A percentile compares a stretch with the other conserved stretches of the same genome.
phyloP scores from a whole-genome alignment of 2,888 invertebrate species.

The Drosophila ezoana region DNA sequence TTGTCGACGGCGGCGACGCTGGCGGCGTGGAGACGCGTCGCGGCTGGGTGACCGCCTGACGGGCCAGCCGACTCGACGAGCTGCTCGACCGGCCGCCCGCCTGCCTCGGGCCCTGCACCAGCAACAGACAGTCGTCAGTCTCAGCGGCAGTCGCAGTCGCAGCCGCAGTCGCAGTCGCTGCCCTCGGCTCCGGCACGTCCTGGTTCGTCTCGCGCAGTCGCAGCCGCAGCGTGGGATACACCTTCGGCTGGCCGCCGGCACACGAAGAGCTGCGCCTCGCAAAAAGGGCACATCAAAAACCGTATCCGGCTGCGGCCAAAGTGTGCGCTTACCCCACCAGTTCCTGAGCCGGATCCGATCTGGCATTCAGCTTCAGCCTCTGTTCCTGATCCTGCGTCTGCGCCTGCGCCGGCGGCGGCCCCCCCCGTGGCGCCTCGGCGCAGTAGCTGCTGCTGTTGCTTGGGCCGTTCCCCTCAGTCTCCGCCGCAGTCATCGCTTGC shows the following conservation, averaged over 20 bases:
- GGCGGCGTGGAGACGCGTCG: constrained; percentile 8
- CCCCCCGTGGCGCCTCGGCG: too few relatives aligned
- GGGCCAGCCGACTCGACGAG: constrained; percentile 5
- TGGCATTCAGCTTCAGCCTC: not conserved
- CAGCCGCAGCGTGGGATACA: constrained; percentile 22
- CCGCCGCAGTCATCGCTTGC: constrained; percentile 21
- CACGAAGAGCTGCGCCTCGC: too few relatives aligned
- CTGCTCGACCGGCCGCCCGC: not conserved
- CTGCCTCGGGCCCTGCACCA: not conserved
- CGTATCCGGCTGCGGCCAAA: not conserved
- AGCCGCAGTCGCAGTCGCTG: not conserved
- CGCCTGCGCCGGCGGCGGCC: not conserved
- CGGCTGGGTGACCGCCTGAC: constrained; percentile 29
- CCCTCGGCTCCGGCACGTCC: not conserved
- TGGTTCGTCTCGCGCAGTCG: not conserved
- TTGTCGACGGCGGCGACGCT: not conserved
- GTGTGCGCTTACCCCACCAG: too few relatives aligned
- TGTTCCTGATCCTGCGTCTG: not conserved
- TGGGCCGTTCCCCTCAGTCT: not conserved
- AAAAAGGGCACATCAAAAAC: too few relatives aligned
- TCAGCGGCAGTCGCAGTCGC: not conserved
- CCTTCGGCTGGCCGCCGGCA: not conserved
- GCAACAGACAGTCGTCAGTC: not conserved
- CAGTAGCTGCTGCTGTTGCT: not conserved
- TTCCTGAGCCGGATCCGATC: too few relatives aligned